phyloP scores from a whole-genome alignment of 2,113 vertebrate species.

The Enhydra lutris region DNA sequence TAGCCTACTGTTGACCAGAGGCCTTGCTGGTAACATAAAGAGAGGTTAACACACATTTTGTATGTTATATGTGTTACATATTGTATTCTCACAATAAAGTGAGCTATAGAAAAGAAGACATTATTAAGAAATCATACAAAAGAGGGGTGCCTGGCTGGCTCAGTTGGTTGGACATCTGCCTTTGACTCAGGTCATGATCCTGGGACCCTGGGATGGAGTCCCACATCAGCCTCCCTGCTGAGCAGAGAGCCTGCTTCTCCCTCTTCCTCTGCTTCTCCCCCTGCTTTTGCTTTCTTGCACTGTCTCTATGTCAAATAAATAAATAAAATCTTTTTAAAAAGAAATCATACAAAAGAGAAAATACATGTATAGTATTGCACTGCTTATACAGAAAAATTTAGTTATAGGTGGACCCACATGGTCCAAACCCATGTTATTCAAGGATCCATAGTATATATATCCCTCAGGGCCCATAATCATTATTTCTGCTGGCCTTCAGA shows the following conservation, averaged over 20 bases:
- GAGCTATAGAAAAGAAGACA: not conserved
- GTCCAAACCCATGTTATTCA: not conserved
- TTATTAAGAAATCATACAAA: not conserved
- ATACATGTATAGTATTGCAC: not conserved
- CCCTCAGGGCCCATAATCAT: not conserved
- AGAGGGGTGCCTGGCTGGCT: not conserved
- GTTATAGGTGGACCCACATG: not conserved
- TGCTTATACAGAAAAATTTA: not conserved
- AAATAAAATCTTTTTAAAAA: not conserved
- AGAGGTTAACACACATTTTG: not conserved
- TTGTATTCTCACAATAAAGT: not conserved
- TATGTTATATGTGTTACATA: not conserved
- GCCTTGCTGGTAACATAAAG: not conserved
- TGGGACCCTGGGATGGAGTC: not conserved
- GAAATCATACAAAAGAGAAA: not conserved
- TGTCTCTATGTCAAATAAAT: no score
- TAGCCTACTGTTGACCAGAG: not conserved
- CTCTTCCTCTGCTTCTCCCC: no score
- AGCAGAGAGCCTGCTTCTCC: not conserved
- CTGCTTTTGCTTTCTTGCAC: no score
- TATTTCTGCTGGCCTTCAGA: not conserved
- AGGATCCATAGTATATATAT: not conserved
- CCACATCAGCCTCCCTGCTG: not conserved
- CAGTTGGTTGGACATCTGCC: not conserved
- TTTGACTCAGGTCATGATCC: not conserved